Base-by-base conservation (phyloP, 2,797 vertebrate species). In the Martes flavigula region DNA sequence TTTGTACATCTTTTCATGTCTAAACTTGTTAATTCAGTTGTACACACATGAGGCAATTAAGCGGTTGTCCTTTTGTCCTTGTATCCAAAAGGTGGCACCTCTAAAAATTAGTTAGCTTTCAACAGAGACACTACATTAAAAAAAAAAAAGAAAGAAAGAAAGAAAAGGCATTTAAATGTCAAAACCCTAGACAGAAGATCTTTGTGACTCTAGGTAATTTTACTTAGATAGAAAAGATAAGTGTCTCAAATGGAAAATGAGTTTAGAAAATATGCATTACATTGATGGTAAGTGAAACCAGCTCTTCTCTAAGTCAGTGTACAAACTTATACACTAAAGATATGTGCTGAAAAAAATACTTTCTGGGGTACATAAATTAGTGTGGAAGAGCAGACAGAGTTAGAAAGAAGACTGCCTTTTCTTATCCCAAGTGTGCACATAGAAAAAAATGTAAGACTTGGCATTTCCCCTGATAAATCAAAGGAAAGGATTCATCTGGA, bases 401-500 rank as follows among this genome's bases (percentile, higher is more conserved):
- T 96, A 97, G 85, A 96, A 38, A 84, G 48, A 83, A 94, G 75
- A 46, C 54, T 94, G 72, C 77, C 14, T 95, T 95, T 97, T 97
- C 93, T 97, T 97, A 97, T 94, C 77, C 98, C 48, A 78, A 99
- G 98, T 86, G 94, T 96, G 98, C 98, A 98, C 98, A 11, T 98
- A 98, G 98, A 97, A 93, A 98, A 97, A 94, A 97, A 98, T 97
- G 98, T 97, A 98, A 98, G 98, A 98, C 91, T 97, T 97, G 89
- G 97, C 97, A 96, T 98, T 87, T 96, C 98, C 96, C 97, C 86
- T n/a, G 97, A 98, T 91, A 97, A 98, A 98, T 98, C 97, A 98
- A 97, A 98, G 98, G 97, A 98, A 98, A 98, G 97, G 0, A 98
- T 99, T 98, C 98, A 98, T 99, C 97, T 97, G 94, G 96, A 97